These are phyloP conservation scores for Cepaea hortensis DNA, from an alignment of 2,888 invertebrate species.

Conservation along the genomic window DNA sequence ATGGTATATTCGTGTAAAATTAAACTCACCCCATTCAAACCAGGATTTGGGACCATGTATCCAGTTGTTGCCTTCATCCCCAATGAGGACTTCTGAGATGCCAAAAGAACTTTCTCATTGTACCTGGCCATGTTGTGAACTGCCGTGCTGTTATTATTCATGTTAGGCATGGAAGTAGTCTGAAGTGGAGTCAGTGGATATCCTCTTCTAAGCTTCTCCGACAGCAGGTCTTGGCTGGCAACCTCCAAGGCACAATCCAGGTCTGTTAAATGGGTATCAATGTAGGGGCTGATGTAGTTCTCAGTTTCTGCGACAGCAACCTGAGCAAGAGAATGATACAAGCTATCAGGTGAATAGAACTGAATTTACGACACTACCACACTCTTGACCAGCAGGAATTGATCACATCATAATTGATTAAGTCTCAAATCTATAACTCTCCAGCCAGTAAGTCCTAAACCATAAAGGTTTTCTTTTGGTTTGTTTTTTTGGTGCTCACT, in stretches of 20 bases:
- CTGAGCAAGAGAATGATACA: background rate
- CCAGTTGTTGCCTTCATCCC: background rate
- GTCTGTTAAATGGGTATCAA: background rate
- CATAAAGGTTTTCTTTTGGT: too few species aligned
- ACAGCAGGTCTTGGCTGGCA: conserved; percentile 22
- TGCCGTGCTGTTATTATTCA: background rate
- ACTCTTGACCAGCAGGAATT: too few species aligned
- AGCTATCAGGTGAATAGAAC: too few species aligned
- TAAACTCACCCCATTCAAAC: background rate
- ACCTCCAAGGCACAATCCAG: conserved; percentile 20
- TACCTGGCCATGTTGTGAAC: background rate
- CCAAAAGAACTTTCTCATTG: background rate
- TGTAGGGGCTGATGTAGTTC: background rate
- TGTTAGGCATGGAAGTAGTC: background rate
- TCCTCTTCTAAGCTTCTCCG: background rate
- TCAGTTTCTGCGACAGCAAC: background rate
- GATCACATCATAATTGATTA: too few species aligned
- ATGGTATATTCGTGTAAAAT: background rate
- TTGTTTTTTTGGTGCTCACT: too few species aligned
- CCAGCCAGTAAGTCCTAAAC: too few species aligned
- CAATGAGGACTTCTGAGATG: background rate
- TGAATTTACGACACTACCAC: too few species aligned
- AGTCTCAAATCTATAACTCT: too few species aligned
- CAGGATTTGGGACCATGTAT: background rate
- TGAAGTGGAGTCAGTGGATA: background rate